phyloP scores from a whole-genome alignment of 37 sponge, comb jelly and placozoan species.

The Diacarnus erythraeanus region DNA sequence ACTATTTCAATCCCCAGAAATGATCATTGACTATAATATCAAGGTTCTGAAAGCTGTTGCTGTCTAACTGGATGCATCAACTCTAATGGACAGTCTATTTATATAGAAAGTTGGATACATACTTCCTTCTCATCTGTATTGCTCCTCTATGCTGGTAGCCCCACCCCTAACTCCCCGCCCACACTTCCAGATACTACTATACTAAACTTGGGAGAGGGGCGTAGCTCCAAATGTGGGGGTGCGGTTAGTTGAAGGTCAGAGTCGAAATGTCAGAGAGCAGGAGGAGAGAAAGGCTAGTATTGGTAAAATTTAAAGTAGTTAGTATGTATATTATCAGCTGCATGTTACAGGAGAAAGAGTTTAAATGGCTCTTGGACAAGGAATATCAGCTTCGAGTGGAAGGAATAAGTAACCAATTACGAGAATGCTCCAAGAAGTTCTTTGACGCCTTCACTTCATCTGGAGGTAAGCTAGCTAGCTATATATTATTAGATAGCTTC shows the following conservation, averaged over 20 bases:
- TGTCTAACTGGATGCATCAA: too few species aligned
- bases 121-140: too few species aligned
- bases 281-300: not conserved
- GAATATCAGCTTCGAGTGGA: constrained; percentile 41
- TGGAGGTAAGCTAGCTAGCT: not conserved
- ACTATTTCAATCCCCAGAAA: too few species aligned
- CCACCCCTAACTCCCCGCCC: too few species aligned
- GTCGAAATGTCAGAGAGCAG: not conserved
- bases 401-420: constrained; percentile 18
- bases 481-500: too few species aligned
- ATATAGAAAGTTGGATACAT: too few species aligned
- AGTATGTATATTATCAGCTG: not conserved
- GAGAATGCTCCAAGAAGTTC: constrained; percentile 52
- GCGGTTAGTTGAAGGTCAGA: not conserved
- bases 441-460: constrained; percentile 14
- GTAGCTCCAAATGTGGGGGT: not conserved
- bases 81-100: too few species aligned
- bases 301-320: not conserved
- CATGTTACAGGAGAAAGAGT: constrained; percentile 50
- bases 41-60: too few species aligned
- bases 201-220: too few species aligned
- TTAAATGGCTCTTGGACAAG: constrained; percentile 59
- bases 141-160: too few species aligned
- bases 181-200: too few species aligned
- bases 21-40: too few species aligned